Evolutionary conservation across 2,113 vertebrate genomes (phyloP).

Genomic region (Vimba vimba): DNA sequence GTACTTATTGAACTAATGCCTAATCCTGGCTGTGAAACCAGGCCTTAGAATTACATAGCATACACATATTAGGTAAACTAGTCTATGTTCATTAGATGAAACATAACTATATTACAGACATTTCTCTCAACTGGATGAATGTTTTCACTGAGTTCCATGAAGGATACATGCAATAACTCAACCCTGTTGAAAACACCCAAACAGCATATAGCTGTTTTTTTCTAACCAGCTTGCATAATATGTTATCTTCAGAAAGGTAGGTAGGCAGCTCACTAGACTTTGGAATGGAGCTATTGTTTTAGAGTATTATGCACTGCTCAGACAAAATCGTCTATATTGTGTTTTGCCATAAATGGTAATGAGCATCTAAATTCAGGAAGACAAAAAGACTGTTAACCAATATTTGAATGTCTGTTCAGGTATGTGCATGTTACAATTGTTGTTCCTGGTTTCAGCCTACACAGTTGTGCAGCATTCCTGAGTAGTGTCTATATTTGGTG

Average conservation of each 20-base stretch:
- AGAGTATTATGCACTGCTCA: neutral
- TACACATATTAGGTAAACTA: neutral
- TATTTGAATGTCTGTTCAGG: neutral
- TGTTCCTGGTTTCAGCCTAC: conserved; percentile 21
- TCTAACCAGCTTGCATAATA: neutral
- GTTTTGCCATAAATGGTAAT: neutral
- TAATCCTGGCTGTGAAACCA: too few species aligned
- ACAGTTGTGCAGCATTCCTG: conserved; percentile 21
- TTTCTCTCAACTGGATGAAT: neutral
- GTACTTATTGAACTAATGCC: too few species aligned
- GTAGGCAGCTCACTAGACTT: neutral
- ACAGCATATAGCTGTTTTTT: neutral
- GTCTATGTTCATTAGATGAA: neutral
- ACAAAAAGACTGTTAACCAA: neutral
- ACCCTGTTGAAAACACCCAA: neutral
- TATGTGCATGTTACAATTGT: neutral
- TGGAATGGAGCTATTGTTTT: neutral
- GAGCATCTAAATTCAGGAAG: neutral
- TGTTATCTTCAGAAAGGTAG: neutral
- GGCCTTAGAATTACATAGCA: neutral
- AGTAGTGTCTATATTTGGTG: conserved; percentile 36
- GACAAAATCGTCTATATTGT: neutral
- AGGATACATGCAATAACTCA: too few species aligned
- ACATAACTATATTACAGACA: neutral
- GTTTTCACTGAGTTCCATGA: neutral